Evolutionary conservation across 1,140 invertebrate genomes (phyloP), one percentile per base, ranked within the genome.

Genomic region (Ceratina calcarata): DNA sequence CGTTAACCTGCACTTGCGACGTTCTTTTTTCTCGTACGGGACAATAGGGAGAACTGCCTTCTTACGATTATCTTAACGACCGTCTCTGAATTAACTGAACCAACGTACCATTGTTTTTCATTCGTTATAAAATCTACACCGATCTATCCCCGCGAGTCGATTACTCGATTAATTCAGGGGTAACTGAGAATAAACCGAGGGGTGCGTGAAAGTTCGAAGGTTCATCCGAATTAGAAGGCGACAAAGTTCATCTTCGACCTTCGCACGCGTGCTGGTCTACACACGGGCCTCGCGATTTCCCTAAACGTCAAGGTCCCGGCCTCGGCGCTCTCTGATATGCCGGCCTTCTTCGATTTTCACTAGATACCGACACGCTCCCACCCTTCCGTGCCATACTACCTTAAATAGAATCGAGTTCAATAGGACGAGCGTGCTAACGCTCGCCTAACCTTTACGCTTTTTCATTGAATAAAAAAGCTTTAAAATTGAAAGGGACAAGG

Each of bases 361-460:
- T 32, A 60, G 57, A 62, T 69, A 62, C 64, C 53, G 32, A 51
- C 64, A 16, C 22, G 12, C 18, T 12, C n/a, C 6, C 51, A 58
- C 32, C 37, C 8, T 57, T 24, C 10, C 49, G 10, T 45, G 66
- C 68, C 22, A 60, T 22, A 53, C 57, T 13, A 53, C 73, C 73
- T 76, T 68, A 76, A 76, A 76, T 76, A 76, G 73, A 76, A 70
- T 70, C 57, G 75, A 78, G 75, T 78, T 78, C 75, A 71, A 78
- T 78, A 78, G 75, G 67, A 70, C 75, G 67, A 69, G 53, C 67
- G 66, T 61, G 37, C 22, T 60, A 77, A 78, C 22, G 45, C 75
- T 62, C 24, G 49, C 27, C 45, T 20, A 70, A 70, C 75, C 67
- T 70, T 77, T 60, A 55, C 53, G 53, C 73, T 67, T 67, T 57